Evolutionary conservation across 37 sponge, comb jelly and placozoan species (phyloP).

Genomic region (Beroe forskalii): DNA sequence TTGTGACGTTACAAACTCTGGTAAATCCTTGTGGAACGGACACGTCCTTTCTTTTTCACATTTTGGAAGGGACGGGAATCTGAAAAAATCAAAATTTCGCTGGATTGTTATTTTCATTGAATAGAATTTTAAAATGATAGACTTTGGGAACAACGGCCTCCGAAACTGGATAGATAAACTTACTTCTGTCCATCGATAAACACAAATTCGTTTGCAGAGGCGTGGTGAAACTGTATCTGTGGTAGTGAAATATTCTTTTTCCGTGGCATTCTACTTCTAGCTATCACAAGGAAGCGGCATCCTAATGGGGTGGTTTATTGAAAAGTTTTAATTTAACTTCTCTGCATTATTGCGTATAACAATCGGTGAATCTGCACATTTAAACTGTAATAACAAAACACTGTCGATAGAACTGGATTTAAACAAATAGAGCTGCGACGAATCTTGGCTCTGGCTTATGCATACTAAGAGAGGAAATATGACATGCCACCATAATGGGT

Average conservation of each 20-base stretch:
- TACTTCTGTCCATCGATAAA: constrained; percentile 56
- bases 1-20: constrained; percentile 61
- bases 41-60: constrained; percentile 20
- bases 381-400: no score
- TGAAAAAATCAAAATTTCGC: no score
- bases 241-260: neutral
- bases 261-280: neutral
- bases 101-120: neutral
- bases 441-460: no score
- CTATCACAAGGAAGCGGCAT: no score
- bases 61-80: constrained; percentile 49
- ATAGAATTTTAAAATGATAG: neutral
- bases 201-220: constrained; percentile 17
- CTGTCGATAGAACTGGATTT: no score
- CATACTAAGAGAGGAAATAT: neutral
- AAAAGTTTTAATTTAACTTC: no score
- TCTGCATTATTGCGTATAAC: no score
- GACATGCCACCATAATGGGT: neutral
- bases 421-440: no score
- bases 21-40: constrained; percentile 55
- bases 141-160: no score
- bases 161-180: no score
- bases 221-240: constrained; percentile 31
- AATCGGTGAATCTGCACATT: no score
- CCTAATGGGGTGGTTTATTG: no score